A percentile compares a stretch with the other conserved stretches of the same genome.
These are phyloP conservation scores for Plagiodera versicolora DNA, from an alignment of 2,888 invertebrate genomes.

Conservation along the genomic window DNA sequence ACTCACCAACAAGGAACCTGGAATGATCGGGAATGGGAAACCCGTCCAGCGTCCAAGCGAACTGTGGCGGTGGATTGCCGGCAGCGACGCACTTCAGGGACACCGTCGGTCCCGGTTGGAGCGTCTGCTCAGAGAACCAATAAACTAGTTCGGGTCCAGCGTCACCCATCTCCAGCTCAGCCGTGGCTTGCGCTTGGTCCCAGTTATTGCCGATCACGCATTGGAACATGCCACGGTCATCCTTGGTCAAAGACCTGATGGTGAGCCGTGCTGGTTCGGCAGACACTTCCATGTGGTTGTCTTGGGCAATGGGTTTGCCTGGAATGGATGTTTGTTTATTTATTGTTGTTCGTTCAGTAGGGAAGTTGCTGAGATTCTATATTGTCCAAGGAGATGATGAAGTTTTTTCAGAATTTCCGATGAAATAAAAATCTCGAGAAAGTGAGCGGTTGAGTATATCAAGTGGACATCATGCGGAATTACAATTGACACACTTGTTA, in stretches of 20 bases:
- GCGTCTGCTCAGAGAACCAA: constrained; percentile 90
- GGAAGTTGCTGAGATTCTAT: too few relatives aligned
- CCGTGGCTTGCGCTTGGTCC: constrained; percentile 81
- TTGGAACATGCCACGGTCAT: constrained; percentile 90
- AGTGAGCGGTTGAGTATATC: too few relatives aligned
- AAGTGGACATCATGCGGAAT: too few relatives aligned
- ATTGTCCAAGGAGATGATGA: too few relatives aligned
- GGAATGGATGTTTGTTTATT: too few relatives aligned
- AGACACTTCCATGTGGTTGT: constrained; percentile 50
- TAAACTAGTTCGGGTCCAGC: constrained; percentile 87
- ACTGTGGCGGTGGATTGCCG: constrained; percentile 91
- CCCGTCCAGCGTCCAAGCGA: constrained; percentile 88
- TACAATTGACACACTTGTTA: too few relatives aligned
- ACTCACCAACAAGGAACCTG: constrained; percentile 75
- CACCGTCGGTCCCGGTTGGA: constrained; percentile 88
- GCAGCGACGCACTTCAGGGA: constrained; percentile 93
- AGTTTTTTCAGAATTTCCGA: too few relatives aligned
- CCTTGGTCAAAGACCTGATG: constrained; percentile 70
- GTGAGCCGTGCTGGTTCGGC: constrained; percentile 51
- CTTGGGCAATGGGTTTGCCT: constrained; percentile 54
- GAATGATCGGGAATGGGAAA: constrained; percentile 65
- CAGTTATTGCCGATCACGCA: constrained; percentile 84
- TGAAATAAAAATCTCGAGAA: too few relatives aligned
- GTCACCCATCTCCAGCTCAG: constrained; percentile 81
- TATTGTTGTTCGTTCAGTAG: too few relatives aligned